Evolutionary conservation across 2,113 vertebrate species (phyloP).

Genomic region (Pseudolaguvia tuberculata): DNA sequence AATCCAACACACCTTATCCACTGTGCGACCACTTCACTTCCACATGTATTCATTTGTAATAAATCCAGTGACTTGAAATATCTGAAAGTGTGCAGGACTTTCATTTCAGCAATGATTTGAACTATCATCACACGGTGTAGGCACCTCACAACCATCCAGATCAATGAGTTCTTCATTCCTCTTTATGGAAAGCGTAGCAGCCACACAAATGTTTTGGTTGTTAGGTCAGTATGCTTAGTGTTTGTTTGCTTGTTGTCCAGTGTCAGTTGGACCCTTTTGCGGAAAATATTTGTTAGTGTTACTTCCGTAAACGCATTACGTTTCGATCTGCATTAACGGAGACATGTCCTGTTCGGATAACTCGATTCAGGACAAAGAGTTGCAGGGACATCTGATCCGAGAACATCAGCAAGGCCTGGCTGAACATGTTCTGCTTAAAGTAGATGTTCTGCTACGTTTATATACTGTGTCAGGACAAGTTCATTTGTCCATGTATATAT

Average conservation of each 20-base stretch:
- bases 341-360: no score
- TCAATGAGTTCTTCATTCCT: not conserved
- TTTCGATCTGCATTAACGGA: no score
- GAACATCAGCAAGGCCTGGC: constrained; percentile 6
- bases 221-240: not conserved
- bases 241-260: not conserved
- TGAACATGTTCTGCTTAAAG: constrained; percentile 24
- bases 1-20: no score
- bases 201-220: not conserved
- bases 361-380: not conserved
- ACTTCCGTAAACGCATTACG: not conserved
- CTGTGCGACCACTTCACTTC: no score
- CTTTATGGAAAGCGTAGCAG: constrained; percentile 1
- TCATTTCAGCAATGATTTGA: not conserved
- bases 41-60: not conserved
- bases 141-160: not conserved
- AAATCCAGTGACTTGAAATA: not conserved
- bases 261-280: no score
- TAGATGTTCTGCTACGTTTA: no score
- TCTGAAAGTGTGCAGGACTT: not conserved
- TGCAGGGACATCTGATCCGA: constrained; percentile 1
- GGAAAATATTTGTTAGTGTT: no score
- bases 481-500: no score
- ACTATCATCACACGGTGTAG: not conserved
- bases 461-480: no score